phyloP scores from a whole-genome alignment of 2,797 vertebrate genomes.

The Acanthis flammea region DNA sequence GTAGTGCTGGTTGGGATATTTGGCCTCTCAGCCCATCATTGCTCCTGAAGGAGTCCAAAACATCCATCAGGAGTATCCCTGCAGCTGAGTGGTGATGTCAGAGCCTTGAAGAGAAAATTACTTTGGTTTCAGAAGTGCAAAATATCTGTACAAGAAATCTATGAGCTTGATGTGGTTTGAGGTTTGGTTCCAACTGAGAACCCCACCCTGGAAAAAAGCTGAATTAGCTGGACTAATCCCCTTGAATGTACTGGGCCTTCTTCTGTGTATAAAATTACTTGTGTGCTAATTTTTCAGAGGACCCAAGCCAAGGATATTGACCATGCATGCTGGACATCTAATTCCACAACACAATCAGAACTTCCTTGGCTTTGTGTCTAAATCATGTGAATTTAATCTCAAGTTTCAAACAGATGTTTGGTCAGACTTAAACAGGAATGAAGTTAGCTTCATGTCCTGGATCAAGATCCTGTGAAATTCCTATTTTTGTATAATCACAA shows the following conservation, averaged over 20 bases:
- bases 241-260: background rate
- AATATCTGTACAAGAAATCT: background rate
- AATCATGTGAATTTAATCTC: slow-evolving; percentile 40
- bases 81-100: background rate
- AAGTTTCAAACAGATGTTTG: slow-evolving; percentile 63
- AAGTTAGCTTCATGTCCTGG: slow-evolving; percentile 38
- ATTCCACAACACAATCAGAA: background rate
- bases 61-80: background rate
- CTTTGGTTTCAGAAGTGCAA: background rate
- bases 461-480: slow-evolving; percentile 44
- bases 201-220: slow-evolving; percentile 1
- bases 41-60: background rate
- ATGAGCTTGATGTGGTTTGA: slow-evolving; percentile 27
- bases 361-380: background rate
- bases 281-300: slow-evolving; percentile 39
- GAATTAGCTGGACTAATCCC: slow-evolving; percentile 1
- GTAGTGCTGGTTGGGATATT: background rate
- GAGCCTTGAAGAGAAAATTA: background rate
- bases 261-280: slow-evolving; percentile 49
- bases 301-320: slow-evolving; percentile 38
- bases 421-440: slow-evolving; percentile 35
- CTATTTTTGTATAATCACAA: slow-evolving; percentile 15
- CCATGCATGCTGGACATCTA: slow-evolving; percentile 38
- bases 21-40: background rate
- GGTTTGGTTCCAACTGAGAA: slow-evolving; percentile 5